Conservation (phyloP, 2,113 vertebrate species). For the Semnornis frantzii region DNA sequence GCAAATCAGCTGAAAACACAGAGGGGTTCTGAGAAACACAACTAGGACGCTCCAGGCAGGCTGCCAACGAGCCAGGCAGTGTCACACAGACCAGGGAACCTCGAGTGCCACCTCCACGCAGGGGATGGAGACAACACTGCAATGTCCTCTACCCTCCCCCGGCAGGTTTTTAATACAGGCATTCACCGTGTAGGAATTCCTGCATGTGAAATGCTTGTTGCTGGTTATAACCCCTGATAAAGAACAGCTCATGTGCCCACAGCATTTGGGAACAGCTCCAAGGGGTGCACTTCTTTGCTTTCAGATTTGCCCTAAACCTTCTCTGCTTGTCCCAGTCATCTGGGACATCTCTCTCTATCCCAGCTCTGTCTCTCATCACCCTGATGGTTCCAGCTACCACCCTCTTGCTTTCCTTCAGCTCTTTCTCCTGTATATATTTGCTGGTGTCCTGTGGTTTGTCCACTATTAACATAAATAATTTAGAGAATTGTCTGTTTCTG, state of each 20-base stretch:
- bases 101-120: not conserved
- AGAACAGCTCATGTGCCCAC: not conserved
- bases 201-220: not conserved
- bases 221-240: not conserved
- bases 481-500: constrained; percentile 33
- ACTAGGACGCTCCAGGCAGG: not conserved
- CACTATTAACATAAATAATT: constrained; percentile 53
- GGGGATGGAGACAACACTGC: not conserved
- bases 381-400: not conserved
- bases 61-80: not conserved
- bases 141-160: not conserved
- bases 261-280: not conserved
- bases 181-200: not conserved
- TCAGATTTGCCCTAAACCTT: not conserved
- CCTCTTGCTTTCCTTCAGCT: not conserved
- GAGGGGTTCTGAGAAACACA: constrained; percentile 57
- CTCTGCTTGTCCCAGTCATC: not conserved
- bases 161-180: not conserved
- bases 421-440: not conserved
- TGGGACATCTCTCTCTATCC: not conserved
- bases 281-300: not conserved
- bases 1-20: constrained; percentile 64
- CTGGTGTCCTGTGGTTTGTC: not conserved
- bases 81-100: not conserved
- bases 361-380: not conserved